These are phyloP conservation scores for Tyrophagus putrescentiae DNA, from an alignment of 1,140 invertebrate genomes.

Conservation along the genomic window DNA sequence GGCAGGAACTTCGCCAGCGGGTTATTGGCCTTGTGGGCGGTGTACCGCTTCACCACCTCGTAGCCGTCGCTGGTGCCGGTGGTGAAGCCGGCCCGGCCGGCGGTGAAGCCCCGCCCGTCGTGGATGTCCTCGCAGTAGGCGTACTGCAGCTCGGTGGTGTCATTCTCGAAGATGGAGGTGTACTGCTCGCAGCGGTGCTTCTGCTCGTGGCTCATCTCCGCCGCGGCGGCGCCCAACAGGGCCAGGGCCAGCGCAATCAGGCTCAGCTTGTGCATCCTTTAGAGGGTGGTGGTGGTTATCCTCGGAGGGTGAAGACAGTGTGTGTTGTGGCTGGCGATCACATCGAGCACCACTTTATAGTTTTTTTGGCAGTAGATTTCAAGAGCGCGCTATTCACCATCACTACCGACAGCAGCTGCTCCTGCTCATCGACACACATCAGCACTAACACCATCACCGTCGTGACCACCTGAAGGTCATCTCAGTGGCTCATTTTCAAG, in stretches of 20 bases:
- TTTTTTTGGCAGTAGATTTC: neutral
- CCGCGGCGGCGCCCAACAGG: neutral
- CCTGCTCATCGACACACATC: no score
- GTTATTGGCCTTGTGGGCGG: constrained; percentile 5
- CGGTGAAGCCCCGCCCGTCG: constrained; percentile 15
- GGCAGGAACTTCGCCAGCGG: constrained; percentile 14
- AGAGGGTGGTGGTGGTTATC: neutral
- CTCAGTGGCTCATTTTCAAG: no score
- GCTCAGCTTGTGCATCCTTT: neutral
- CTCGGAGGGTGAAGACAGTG: neutral
- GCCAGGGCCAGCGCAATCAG: neutral
- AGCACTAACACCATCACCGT: no score
- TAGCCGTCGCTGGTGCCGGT: constrained; percentile 14
- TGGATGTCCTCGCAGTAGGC: constrained; percentile 13
- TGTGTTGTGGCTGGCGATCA: neutral
- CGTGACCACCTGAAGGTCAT: no score
- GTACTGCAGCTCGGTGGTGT: constrained; percentile 17
- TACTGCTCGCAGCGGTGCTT: constrained; percentile 17
- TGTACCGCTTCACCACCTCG: constrained; percentile 7
- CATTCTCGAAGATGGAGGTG: constrained; percentile 17
- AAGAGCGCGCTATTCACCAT: neutral
- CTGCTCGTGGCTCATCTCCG: neutral
- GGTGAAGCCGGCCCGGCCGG: constrained; percentile 8
- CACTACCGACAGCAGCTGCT: no score
- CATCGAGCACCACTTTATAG: neutral